Conservation (phyloP, 2,888 invertebrate species). For the Magallana nippona region DNA sequence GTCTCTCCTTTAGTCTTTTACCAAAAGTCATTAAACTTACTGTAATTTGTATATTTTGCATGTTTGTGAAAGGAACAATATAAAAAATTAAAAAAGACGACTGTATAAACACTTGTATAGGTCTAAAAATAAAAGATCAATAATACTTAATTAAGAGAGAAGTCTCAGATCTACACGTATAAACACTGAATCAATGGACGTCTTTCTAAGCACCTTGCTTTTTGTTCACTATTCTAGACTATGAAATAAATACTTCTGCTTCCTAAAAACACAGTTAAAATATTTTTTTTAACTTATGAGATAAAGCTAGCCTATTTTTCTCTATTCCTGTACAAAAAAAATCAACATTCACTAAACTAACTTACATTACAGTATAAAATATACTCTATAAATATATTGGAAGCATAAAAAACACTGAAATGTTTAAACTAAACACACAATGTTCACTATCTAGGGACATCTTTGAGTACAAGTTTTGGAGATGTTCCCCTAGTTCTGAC, state of each 20-base stretch:
- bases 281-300: background rate
- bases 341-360: background rate
- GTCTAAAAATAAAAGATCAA: background rate
- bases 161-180: background rate
- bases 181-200: background rate
- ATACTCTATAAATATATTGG: slow-evolving; percentile 8
- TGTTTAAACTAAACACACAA: background rate
- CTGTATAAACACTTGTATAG: background rate
- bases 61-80: too few species aligned
- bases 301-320: background rate
- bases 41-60: too few species aligned
- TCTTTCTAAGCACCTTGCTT: slow-evolving; percentile 4
- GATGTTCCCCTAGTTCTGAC: slow-evolving; percentile 66
- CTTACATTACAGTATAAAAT: background rate
- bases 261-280: background rate
- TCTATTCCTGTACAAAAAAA: background rate
- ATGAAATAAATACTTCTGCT: background rate
- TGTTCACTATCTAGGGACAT: slow-evolving; percentile 50
- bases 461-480: slow-evolving; percentile 60
- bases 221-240: background rate
- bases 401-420: slow-evolving; percentile 11
- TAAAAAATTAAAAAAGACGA: too few species aligned
- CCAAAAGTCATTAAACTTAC: too few species aligned
- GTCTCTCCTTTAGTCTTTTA: too few species aligned
- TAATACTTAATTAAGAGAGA: background rate